Base-by-base conservation (phyloP, 2,797 vertebrate genomes). In the Tinamus major region DNA sequence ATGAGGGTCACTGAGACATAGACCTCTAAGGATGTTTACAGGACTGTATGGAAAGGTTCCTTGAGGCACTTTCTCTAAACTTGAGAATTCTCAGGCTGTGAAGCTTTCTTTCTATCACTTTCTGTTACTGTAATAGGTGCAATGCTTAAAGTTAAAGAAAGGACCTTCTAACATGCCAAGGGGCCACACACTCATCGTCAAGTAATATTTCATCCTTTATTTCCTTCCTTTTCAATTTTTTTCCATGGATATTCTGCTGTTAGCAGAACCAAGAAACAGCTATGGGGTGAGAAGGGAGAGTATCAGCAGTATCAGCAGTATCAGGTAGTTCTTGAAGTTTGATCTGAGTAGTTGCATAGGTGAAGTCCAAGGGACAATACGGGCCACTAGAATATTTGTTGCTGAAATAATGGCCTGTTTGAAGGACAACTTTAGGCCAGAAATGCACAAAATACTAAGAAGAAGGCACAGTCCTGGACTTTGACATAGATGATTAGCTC, bases 331-430 rank as follows among this genome's bases (percentile, higher is more conserved):
- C 92, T 91, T 81, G 65, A 86, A 77, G 65, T 87, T 93, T 95
- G 70, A 92, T 89, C 81, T 95, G 89, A 94, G 63, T 86, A 90
- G 90, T 95, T 89, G 68, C 79, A 77, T 70, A 79, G 59, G 75
- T 87, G 80, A 95, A 97, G 59, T 93, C 86, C 72, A 87, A 94
- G 92, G 68, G 93, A 74, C 58, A 93, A 75, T 83, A 85, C 49
- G 89, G 83, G 49, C 29, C 76, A 91, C 76, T 89, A 56, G 63
- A 84, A 90, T 21, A 39, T 63, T 76, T 68, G n/a, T 58, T 59
- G 65, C 46, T 7, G 76, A 89, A 94, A 80, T 68, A 92, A 69
- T 55, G 26, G 8, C 9, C 74, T 78, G 58, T 59, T 71, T 83
- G 77, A 94, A 76, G 65, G 10, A 58, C 33, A 31, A 15, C 27